Evolutionary conservation across 2,888 invertebrate species (phyloP), one percentile per base, ranked within the genome.

Genomic region (Anoplius nigerrimus): DNA sequence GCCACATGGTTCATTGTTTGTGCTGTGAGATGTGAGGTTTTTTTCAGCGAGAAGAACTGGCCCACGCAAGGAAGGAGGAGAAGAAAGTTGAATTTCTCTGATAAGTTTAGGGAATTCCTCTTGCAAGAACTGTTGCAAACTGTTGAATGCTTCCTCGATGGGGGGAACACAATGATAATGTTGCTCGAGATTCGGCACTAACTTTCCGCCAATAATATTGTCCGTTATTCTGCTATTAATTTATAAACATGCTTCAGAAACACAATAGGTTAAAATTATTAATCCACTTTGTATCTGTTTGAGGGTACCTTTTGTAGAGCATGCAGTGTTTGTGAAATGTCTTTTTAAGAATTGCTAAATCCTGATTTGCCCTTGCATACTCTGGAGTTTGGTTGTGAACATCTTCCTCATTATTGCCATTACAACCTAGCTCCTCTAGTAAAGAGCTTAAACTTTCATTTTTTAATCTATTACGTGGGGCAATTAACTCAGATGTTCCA

Each of bases 401-500:
- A 70, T 88, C 87, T 15, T 86, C 81, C 48, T 76, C 72, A 52
- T 71, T 80, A 52, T 66, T 71, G 34, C 73, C 74, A 20, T 76
- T 71, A 15, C 74, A 74, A 1, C 84, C 83, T 8, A 87, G 66
- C 60, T 84, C 81, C 71, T 79, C 80, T n/a, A 87, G 72, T 57
- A 89, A 65, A 65, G 82, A 78, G 69, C 85, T 86, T 51, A 89
- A 78, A 74, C 70, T 87, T 51, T 76, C 75, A 68, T 83, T 80
- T 42, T 82, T 76, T 18, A 82, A 83, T 57, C 76, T 81, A 55
- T 82, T 68, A 52, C 80, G 83, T 18, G 86, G 87, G 57, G 86
- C 64, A 46, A 86, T 79, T 8, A 87, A 71, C n/a, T 91, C 90
- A 16, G 90, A 90, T 55, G 90, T 92, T 0, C 97, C 97, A 76